Base-by-base conservation (phyloP, 2,888 invertebrate genomes). In the Oscheius sp. region DNA sequence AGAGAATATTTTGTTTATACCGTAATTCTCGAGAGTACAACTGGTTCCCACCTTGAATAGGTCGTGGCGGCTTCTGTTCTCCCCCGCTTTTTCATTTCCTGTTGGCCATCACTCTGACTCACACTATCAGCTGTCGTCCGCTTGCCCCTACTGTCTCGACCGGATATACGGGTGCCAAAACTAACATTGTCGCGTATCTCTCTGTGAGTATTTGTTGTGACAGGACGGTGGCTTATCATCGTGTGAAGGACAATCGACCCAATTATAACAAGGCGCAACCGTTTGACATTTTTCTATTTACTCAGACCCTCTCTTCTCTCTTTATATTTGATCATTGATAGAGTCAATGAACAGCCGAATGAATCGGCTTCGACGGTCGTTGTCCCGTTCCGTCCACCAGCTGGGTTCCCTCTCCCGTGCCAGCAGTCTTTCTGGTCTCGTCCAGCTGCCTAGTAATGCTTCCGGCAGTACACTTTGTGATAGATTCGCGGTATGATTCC, bases 331-430 rank as follows among this genome's bases (percentile, higher is more conserved):
- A 16, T 59, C 41, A 59, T 2, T 59, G 3, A 35, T 9, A 35
- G 35, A 66, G 66, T 21, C 25, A 18, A 81, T 81, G 81, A 81
- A 81, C 59, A 74, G 76, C 12, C 81, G 81, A 7, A 81, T 81
- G 81, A 78, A 76, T 21, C 76, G 76, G 52, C 68, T 81, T 0
- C 73, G 81, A 0, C 64, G 81, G 66, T 81, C 80, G n/a, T 75
- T 82, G 6, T 81, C 80, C n/a, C 66, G 82, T 6, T 80, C 80
- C 35, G 76, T 82, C 9, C 79, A 79, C 45, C 82, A 82, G 59
- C 69, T 82, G 21, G 78, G 81, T 41, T 76, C 76, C 7, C 41
- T 80, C 23, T 78, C 78, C 46, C 55, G 81, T 46, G 72, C 74
- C 49, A 66, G 72, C 46, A 81, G 81, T 71, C 27, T 81, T 2